phyloP scores from a whole-genome alignment of 2,888 invertebrate species.

The Dynastes maya region DNA sequence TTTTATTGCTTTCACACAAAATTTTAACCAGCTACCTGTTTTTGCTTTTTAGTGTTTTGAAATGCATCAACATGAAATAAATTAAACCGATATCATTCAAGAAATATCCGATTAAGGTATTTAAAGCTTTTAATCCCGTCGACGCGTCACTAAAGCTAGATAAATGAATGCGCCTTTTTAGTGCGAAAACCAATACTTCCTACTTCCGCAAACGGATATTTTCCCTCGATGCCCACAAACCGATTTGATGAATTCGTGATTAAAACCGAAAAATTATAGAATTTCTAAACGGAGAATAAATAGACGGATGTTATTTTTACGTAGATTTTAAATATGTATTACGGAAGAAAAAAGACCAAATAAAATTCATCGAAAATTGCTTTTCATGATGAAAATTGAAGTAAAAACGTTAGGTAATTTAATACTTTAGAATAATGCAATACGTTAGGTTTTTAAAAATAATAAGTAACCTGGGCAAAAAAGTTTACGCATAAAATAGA shows the following conservation, averaged over 20 bases:
- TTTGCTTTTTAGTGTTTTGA: too few relatives aligned
- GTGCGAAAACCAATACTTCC: slow-evolving; percentile 25
- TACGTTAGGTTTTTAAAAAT: too few relatives aligned
- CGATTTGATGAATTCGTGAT: too few relatives aligned
- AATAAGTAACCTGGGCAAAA: too few relatives aligned
- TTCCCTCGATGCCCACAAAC: neutral
- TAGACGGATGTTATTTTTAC: neutral
- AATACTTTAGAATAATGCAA: too few relatives aligned
- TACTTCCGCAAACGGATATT: slow-evolving; percentile 18
- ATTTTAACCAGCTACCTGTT: too few relatives aligned
- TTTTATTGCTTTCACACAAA: too few relatives aligned
- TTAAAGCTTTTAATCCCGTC: slow-evolving; percentile 16
- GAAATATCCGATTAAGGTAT: slow-evolving; percentile 15
- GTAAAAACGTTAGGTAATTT: too few relatives aligned
- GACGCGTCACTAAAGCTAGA: slow-evolving; percentile 26
- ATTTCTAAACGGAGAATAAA: neutral
- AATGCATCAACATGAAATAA: neutral
- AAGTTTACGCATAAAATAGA: too few relatives aligned
- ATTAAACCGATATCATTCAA: neutral
- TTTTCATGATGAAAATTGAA: too few relatives aligned
- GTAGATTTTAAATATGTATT: neutral
- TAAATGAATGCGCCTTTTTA: slow-evolving; percentile 26
- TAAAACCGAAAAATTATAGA: neutral
- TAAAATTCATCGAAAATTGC: neutral
- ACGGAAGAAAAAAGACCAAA: neutral